phyloP scores from a whole-genome alignment of 2,113 vertebrate genomes.

The Ivindomyrus marchei region DNA sequence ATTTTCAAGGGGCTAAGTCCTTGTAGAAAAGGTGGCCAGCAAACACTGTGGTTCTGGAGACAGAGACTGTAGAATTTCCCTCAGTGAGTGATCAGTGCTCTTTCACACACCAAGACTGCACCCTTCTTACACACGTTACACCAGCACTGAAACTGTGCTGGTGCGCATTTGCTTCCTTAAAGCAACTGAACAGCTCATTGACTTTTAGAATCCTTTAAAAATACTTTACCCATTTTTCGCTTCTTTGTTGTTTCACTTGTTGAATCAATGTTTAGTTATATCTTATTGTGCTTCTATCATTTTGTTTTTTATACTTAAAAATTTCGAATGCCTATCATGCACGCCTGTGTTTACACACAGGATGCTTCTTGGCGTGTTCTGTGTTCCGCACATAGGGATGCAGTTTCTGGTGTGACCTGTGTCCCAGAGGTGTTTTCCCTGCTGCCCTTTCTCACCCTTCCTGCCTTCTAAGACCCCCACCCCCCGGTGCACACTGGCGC shows the following conservation, averaged over 20 bases:
- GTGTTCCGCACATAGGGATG: slow-evolving; percentile 30
- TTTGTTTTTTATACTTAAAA: neutral
- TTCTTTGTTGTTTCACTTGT: neutral
- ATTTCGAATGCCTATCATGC: neutral
- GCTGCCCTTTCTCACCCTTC: slow-evolving; percentile 78
- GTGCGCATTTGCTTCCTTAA: neutral
- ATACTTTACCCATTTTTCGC: neutral
- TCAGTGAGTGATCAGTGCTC: neutral
- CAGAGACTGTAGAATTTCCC: neutral
- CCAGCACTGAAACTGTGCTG: neutral
- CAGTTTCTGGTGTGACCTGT: slow-evolving; percentile 33
- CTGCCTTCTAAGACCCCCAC: slow-evolving; percentile 48
- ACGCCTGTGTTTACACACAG: neutral
- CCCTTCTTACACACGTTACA: slow-evolving; percentile 27
- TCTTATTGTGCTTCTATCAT: neutral
- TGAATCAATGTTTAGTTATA: neutral
- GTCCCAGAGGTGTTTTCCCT: slow-evolving; percentile 45
- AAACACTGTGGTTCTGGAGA: neutral
- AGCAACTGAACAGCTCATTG: neutral
- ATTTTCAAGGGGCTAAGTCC: neutral
- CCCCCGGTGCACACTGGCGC: too few species aligned
- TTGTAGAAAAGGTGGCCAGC: neutral
- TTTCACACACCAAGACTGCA: slow-evolving; percentile 38
- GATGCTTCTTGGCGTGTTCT: neutral
- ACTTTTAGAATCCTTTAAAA: neutral